Evolutionary conservation across 1,140 invertebrate genomes (phyloP).

Genomic region (Physella acuta): DNA sequence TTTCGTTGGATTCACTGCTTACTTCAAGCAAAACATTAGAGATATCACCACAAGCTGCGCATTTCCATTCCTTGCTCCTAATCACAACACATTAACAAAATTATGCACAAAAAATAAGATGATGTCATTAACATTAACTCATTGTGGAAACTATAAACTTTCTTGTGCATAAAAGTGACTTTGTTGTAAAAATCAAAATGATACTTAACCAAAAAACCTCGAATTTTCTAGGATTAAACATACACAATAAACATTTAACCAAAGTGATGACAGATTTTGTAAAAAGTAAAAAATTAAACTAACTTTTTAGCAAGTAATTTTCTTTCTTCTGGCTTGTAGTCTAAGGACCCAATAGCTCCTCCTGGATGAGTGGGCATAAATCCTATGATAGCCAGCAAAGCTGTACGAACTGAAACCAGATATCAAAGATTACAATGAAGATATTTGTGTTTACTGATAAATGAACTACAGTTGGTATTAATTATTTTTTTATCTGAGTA

Average conservation of each 20-base stretch:
- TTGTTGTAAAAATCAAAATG: too few species aligned
- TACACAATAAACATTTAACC: too few species aligned
- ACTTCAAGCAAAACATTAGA: conserved; percentile 47
- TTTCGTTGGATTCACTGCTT: conserved; percentile 51
- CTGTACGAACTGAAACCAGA: conserved; percentile 75
- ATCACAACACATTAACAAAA: conserved; percentile 14
- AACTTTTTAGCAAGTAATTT: conserved; percentile 79
- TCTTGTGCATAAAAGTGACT: too few species aligned
- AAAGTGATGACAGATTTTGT: too few species aligned
- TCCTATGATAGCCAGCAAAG: conserved; percentile 82
- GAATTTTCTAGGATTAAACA: too few species aligned
- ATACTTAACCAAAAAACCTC: too few species aligned
- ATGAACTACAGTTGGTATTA: too few species aligned
- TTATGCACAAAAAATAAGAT: too few species aligned
- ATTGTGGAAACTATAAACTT: too few species aligned
- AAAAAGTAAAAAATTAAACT: too few species aligned
- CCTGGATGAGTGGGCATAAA: conserved; percentile 88
- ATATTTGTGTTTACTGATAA: background rate
- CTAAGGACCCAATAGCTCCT: conserved; percentile 86
- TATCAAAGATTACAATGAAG: background rate
- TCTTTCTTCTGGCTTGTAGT: conserved; percentile 83
- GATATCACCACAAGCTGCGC: conserved; percentile 54
- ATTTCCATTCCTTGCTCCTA: conserved; percentile 56
- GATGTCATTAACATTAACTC: too few species aligned
- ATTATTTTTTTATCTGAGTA: too few species aligned